Conservation (phyloP, 1,140 invertebrate species). For the Cyclargus thomasi region DNA sequence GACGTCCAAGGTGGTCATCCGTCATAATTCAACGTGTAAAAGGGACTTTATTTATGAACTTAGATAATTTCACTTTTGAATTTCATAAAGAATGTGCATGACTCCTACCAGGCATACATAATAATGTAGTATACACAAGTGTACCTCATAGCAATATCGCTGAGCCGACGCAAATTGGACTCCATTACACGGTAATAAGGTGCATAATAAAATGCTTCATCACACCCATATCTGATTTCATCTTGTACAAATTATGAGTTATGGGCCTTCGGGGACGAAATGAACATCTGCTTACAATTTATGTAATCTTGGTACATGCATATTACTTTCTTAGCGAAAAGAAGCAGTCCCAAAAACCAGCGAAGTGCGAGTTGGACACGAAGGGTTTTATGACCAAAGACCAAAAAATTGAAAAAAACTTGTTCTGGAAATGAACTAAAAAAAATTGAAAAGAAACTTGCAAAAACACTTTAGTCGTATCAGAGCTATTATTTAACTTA, state of each 20-base stretch:
- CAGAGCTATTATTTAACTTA: no score
- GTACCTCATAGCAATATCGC: neutral
- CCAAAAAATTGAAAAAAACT: no score
- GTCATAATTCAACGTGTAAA: no score
- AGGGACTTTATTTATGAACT: no score
- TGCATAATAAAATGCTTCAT: neutral
- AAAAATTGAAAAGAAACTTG: no score
- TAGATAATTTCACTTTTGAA: neutral
- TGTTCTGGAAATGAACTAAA: no score
- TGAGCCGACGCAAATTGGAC: neutral
- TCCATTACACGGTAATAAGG: neutral
- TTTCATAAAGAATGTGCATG: neutral
- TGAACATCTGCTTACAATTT: neutral
- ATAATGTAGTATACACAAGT: neutral
- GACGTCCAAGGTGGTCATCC: no score
- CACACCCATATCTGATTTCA: neutral
- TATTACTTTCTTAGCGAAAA: neutral
- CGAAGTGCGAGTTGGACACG: no score
- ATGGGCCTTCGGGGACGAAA: neutral
- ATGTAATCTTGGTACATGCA: neutral
- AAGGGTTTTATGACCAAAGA: no score
- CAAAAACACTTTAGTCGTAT: no score
- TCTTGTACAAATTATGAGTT: constrained; percentile 1
- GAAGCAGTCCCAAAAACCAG: no score
- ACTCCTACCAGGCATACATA: neutral